Evolutionary conservation across 2,797 vertebrate genomes (phyloP).

Genomic region (Cirrhinus mrigala): DNA sequence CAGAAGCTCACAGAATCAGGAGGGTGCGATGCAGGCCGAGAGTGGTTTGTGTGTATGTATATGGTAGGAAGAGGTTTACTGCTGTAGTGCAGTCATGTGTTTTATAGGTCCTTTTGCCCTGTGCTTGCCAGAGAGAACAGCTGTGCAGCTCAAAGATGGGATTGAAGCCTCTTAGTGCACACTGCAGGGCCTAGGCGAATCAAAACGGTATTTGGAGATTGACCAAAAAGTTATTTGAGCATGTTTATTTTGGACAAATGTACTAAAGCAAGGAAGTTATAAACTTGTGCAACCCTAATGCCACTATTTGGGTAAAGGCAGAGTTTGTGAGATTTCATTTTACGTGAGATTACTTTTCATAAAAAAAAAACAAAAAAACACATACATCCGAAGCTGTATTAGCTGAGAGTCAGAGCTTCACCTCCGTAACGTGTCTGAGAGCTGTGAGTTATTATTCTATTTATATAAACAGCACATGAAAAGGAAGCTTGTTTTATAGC

Average conservation of each 20-base stretch:
- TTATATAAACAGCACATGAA: neutral
- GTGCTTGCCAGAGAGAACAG: slow-evolving; percentile 54
- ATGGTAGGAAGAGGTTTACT: slow-evolving; percentile 71
- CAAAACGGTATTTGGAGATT: neutral
- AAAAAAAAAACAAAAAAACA: neutral
- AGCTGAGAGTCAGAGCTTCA: neutral
- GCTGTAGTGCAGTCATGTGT: slow-evolving; percentile 44
- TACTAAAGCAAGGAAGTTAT: slow-evolving; percentile 3
- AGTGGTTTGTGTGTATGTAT: slow-evolving; percentile 70
- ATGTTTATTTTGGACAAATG: slow-evolving; percentile 16
- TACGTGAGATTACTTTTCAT: neutral
- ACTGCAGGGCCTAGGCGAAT: neutral
- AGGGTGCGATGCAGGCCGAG: slow-evolving; percentile 15
- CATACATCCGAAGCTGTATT: neutral
- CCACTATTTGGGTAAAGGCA: neutral
- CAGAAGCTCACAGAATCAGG: neutral
- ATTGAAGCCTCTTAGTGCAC: slow-evolving; percentile 8
- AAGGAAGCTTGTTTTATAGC: slow-evolving; percentile 5
- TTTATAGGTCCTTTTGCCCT: slow-evolving; percentile 57
- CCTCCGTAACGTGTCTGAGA: neutral
- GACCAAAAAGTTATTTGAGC: neutral
- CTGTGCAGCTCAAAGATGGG: slow-evolving; percentile 45
- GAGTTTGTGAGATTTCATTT: neutral
- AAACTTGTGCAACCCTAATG: neutral
- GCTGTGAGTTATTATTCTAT: neutral